These are phyloP conservation scores for Archegozetes longisetosus DNA, from an alignment of 1,140 invertebrate species.

Conservation along the genomic window DNA sequence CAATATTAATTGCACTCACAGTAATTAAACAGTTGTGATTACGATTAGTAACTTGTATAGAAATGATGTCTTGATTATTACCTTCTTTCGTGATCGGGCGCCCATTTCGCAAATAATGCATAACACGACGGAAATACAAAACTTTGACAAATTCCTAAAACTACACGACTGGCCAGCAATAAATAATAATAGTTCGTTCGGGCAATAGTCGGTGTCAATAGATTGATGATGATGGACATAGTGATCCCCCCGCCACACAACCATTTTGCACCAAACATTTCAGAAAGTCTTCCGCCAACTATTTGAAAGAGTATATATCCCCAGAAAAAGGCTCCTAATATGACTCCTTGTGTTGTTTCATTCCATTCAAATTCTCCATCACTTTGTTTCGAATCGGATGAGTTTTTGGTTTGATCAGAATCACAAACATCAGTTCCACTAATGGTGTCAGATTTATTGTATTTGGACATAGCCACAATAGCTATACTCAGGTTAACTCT, in stretches of 20 bases:
- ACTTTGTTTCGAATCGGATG: neutral
- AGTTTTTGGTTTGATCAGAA: neutral
- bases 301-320: constrained; percentile 66
- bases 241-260: constrained; percentile 35
- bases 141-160: constrained; percentile 20
- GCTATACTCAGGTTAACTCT: neutral
- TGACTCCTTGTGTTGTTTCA: constrained; percentile 30
- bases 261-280: constrained; percentile 54
- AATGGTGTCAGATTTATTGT: neutral
- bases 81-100: constrained; percentile 15
- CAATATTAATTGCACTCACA: too few relatives aligned
- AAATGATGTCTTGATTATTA: too few relatives aligned
- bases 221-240: neutral
- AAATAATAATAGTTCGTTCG: neutral
- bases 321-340: constrained; percentile 68
- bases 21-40: too few relatives aligned
- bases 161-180: constrained; percentile 11
- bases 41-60: too few relatives aligned
- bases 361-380: constrained; percentile 21
- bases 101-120: constrained; percentile 27
- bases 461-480: neutral
- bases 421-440: neutral
- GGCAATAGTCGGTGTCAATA: constrained; percentile 16
- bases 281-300: constrained; percentile 58
- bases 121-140: constrained; percentile 26